Evolutionary conservation across 2,797 vertebrate species (phyloP), one percentile per base, ranked within the genome.

Genomic region (Microctenopoma lineatum): DNA sequence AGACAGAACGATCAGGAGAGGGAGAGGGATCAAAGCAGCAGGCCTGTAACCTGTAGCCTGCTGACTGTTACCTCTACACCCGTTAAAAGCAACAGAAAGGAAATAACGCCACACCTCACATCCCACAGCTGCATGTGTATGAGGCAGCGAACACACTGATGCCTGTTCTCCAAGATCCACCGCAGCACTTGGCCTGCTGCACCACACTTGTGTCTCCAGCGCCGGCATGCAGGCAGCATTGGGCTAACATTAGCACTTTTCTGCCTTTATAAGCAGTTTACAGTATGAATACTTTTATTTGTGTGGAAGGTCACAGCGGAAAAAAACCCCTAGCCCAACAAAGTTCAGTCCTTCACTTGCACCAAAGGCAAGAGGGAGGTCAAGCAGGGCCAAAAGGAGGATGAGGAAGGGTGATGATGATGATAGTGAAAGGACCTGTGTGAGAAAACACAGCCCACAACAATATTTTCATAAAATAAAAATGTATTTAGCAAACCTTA

Each of bases 61-160:
- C 83, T 42, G 81, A 64, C 75, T 73, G 73, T 76, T 77, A 81
- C 85, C 79, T 77, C 74, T 29, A 60, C 73, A 58, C 65, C 72
- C 47, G 77, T 82, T 73, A 70, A 77, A 87, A 66, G 78, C 66
- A 84, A 71, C 34, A 41, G 54, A 75, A 68, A 78, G 86, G 85
- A 91, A 88, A 92, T 86, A 80, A 87, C 78, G 56, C 85, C 84
- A 84, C 77, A 86, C 84, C 88, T 92, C 87, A 84, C 82, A 84
- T 86, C 80, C 80, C 62, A 27, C 86, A 81, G 85, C 84, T 84
- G 83, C 70, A 59, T 75, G 80, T 63, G 77, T 66, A 52, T 52
- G 59, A 87, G 73, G 75, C 70, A 70, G 75, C 41, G 27, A 85
- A 83, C 79, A 90, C 86, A 90, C 81, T 79, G 80, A 79, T 76